phyloP scores from a whole-genome alignment of 2,888 invertebrate genomes.

The Sphaeridia pumilis region DNA sequence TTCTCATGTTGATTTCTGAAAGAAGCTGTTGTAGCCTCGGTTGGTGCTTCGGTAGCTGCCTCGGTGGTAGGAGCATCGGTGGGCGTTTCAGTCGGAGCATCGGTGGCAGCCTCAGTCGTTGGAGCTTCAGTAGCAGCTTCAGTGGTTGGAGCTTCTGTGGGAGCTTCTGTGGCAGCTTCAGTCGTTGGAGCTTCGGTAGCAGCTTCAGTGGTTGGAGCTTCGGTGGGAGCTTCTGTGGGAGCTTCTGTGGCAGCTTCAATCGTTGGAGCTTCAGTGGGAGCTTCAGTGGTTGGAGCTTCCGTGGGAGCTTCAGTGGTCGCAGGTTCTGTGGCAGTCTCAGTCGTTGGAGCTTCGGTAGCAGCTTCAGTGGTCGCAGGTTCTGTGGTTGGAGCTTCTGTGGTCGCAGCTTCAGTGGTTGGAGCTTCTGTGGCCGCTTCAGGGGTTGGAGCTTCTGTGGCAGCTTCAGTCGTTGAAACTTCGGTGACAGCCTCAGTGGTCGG shows the following conservation, averaged over 20 bases:
- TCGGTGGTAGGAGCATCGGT: not conserved
- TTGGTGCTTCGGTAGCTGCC: not conserved
- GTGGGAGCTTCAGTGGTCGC: not conserved
- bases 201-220: not conserved
- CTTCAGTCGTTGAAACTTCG: not conserved
- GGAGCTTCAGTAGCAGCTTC: not conserved
- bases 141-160: not conserved
- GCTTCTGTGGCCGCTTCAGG: not conserved
- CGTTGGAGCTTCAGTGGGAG: slow-evolving; percentile 2
- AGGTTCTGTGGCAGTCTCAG: slow-evolving; percentile 5
- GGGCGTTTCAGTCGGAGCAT: not conserved
- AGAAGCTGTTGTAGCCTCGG: not conserved
- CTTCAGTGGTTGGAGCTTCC: slow-evolving; percentile 5
- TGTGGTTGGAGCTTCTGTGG: not conserved
- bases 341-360: not conserved
- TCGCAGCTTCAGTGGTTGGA: not conserved
- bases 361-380: slow-evolving; percentile 1
- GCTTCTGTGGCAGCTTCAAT: not conserved
- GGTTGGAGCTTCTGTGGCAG: not conserved
- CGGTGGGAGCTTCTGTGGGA: not conserved
- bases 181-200: slow-evolving; percentile 1
- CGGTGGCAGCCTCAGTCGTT: not conserved
- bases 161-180: not conserved
- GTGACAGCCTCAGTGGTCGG: not conserved
- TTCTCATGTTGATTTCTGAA: too few relatives aligned